phyloP scores from a whole-genome alignment of 2,888 invertebrate genomes.

The Dryococelus australis region DNA sequence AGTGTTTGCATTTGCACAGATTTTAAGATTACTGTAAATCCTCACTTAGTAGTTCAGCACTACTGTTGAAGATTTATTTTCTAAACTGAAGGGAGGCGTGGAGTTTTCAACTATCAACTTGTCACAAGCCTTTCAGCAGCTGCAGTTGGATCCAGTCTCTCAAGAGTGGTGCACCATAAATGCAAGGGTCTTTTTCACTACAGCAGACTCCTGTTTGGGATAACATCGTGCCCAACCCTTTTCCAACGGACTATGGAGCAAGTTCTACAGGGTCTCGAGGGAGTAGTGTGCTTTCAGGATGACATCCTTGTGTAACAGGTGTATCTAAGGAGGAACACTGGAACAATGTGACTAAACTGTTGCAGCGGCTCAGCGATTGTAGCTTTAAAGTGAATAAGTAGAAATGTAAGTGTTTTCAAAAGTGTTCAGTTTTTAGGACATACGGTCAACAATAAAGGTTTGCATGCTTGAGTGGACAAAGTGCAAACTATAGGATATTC shows the following conservation, averaged over 20 bases:
- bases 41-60: constrained; percentile 6
- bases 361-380: constrained; percentile 10
- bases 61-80: background rate
- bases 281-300: too few relatives aligned
- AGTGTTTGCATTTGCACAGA: constrained; percentile 35
- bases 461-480: background rate
- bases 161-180: too few relatives aligned
- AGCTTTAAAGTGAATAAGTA: too few relatives aligned
- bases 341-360: background rate
- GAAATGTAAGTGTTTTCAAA: constrained; percentile 26
- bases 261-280: too few relatives aligned
- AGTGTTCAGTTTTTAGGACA: constrained; percentile 12
- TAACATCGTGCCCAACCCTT: too few relatives aligned
- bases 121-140: too few relatives aligned
- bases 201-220: too few relatives aligned
- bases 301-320: constrained; percentile 25
- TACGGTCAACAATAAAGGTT: background rate
- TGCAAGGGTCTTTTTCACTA: too few relatives aligned
- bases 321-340: background rate
- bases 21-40: constrained; percentile 36
- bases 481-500: constrained; percentile 17
- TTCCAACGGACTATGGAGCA: too few relatives aligned
- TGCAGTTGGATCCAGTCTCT: too few relatives aligned
- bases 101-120: too few relatives aligned
- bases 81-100: too few relatives aligned